Conservation (phyloP, 2,113 vertebrate genomes). For the Tetrao urogallus region DNA sequence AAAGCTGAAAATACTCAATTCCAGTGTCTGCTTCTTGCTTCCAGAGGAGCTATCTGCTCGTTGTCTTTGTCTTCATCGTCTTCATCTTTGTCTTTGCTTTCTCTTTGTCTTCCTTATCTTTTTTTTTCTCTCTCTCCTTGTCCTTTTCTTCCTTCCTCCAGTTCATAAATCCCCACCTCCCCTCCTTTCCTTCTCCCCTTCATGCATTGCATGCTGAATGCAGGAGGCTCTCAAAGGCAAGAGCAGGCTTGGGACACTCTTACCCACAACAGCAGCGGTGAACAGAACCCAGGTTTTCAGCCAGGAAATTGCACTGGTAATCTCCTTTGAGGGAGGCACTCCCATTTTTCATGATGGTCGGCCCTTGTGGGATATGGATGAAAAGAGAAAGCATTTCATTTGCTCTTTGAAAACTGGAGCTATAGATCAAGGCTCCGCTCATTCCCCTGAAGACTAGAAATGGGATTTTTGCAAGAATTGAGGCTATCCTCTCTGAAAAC, state of each 20-base stretch:
- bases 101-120: background rate
- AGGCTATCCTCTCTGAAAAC: constrained; percentile 31
- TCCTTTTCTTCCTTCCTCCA: background rate
- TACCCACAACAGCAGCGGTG: background rate
- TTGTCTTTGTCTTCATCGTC: background rate
- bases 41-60: background rate
- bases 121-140: too few species aligned
- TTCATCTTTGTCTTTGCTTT: background rate
- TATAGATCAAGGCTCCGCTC: constrained; percentile 59
- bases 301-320: background rate
- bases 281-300: background rate
- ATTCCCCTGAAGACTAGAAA: constrained; percentile 46
- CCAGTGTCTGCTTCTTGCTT: background rate
- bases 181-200: background rate
- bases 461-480: background rate
- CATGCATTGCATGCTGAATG: background rate
- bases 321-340: background rate
- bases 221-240: background rate
- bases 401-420: background rate
- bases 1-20: background rate
- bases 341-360: constrained; percentile 23
- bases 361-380: constrained; percentile 22
- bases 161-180: background rate
- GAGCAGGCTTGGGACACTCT: background rate
- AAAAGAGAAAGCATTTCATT: constrained; percentile 60